Conservation (phyloP, 1,140 invertebrate genomes). For the Zaprionus camerounensis region DNA sequence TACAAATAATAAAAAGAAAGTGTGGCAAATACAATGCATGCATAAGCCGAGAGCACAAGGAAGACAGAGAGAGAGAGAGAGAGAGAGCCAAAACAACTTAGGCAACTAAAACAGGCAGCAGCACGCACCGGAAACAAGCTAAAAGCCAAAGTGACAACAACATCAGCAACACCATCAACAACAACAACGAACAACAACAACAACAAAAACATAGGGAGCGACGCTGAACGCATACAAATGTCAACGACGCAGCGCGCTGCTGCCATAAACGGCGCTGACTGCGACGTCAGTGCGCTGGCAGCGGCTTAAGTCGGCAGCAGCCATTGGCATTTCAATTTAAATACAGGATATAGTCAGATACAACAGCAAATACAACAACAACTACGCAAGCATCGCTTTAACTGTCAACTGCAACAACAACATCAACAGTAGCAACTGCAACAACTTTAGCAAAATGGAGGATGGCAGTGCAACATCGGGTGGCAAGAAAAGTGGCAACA, state of each 20-base stretch:
- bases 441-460: slow-evolving; percentile 56
- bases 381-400: not conserved
- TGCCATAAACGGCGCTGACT: slow-evolving; percentile 40
- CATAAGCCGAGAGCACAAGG: slow-evolving; percentile 37
- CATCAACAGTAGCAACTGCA: not conserved
- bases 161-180: slow-evolving; percentile 14
- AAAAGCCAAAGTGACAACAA: slow-evolving; percentile 36
- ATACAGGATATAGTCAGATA: slow-evolving; percentile 25
- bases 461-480: slow-evolving; percentile 57
- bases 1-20: slow-evolving; percentile 63
- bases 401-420: slow-evolving; percentile 6
- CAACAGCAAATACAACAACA: slow-evolving; percentile 16
- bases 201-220: slow-evolving; percentile 25
- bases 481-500: slow-evolving; percentile 78
- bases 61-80: not conserved
- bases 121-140: slow-evolving; percentile 42
- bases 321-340: slow-evolving; percentile 55
- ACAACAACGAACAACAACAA: slow-evolving; percentile 11
- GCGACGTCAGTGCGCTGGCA: slow-evolving; percentile 7
- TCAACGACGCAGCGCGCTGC: slow-evolving; percentile 37
- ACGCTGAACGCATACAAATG: slow-evolving; percentile 71
- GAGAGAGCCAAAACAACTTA: slow-evolving; percentile 1
- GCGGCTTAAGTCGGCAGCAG: slow-evolving; percentile 39
- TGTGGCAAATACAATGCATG: slow-evolving; percentile 42
- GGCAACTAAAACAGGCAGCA: slow-evolving; percentile 3